Percentiles rank a stretch among this genome's conserved stretches.
These are phyloP conservation scores for Brachypteracias leptosomus DNA, from an alignment of 2,113 vertebrate genomes.

Conservation along the genomic window DNA sequence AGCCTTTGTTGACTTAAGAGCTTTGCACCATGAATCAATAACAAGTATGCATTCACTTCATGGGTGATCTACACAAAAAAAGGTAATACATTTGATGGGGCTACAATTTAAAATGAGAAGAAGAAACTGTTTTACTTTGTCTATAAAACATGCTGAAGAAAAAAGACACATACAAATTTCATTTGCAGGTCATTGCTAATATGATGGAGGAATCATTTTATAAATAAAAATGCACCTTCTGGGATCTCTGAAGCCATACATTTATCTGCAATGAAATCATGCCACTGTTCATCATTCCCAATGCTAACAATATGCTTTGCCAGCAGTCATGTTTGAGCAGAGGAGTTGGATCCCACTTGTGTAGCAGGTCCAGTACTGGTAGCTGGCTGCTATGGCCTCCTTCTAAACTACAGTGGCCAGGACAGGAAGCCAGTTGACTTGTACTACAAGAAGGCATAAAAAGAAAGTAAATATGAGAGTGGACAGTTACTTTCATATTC, in stretches of 20 bases:
- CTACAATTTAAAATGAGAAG: neutral
- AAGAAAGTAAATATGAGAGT: neutral
- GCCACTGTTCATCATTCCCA: slow-evolving; percentile 5
- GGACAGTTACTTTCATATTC: neutral
- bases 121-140: neutral
- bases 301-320: slow-evolving; percentile 11
- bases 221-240: slow-evolving; percentile 27
- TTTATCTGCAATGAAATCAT: slow-evolving; percentile 34
- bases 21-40: neutral
- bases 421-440: slow-evolving; percentile 18
- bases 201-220: neutral
- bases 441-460: slow-evolving; percentile 38
- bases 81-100: neutral
- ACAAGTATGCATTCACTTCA: neutral
- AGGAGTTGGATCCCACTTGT: slow-evolving; percentile 23
- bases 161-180: neutral
- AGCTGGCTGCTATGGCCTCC: neutral
- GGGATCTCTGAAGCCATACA: slow-evolving; percentile 12
- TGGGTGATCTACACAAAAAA: neutral
- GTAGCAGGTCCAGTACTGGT: slow-evolving; percentile 28
- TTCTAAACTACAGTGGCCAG: slow-evolving; percentile 8
- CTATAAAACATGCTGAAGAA: neutral
- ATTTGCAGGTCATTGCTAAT: neutral
- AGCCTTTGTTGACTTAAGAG: neutral
- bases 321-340: slow-evolving; percentile 6